phyloP scores from a whole-genome alignment of 2,113 vertebrate genomes.

The Sebastes schlegelii region DNA sequence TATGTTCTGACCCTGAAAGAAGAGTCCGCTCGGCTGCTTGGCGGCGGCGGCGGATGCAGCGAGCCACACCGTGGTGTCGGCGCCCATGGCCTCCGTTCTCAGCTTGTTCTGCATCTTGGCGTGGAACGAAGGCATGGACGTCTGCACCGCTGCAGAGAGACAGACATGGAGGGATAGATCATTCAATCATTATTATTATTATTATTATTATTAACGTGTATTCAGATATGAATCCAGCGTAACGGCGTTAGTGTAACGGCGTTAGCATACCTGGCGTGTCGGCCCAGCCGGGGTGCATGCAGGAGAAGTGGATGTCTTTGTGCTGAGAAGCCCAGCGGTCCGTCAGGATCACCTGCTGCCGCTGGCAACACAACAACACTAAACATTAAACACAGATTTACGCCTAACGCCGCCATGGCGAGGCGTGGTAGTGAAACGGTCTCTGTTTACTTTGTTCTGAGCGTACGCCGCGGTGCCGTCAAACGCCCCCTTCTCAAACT shows the following conservation, averaged over 20 bases:
- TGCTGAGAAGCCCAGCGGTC: conserved; percentile 85
- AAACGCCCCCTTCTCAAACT: conserved; percentile 86
- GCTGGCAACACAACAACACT: conserved; percentile 68
- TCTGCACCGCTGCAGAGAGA: conserved; percentile 80
- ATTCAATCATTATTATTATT: no score
- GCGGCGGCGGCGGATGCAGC: conserved; percentile 71
- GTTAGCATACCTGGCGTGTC: conserved; percentile 83
- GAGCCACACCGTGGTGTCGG: conserved; percentile 86
- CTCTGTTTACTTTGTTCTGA: conserved; percentile 86
- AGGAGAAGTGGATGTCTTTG: conserved; percentile 87
- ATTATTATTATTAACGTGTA: no score
- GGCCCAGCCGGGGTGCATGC: conserved; percentile 89
- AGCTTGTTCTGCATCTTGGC: conserved; percentile 85
- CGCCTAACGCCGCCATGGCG: no score
- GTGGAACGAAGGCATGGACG: conserved; percentile 85
- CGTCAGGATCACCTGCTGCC: conserved; percentile 88
- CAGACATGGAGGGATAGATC: not conserved
- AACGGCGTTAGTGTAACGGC: no score
- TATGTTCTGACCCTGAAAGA: conserved; percentile 86
- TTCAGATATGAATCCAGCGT: no score
- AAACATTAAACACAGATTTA: no score
- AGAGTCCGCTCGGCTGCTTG: conserved; percentile 81
- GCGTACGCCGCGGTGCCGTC: conserved; percentile 91
- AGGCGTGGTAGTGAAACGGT: no score
- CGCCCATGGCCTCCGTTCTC: conserved; percentile 86